phyloP scores from a whole-genome alignment of 2,888 invertebrate species.

The Rhingia rostrata region DNA sequence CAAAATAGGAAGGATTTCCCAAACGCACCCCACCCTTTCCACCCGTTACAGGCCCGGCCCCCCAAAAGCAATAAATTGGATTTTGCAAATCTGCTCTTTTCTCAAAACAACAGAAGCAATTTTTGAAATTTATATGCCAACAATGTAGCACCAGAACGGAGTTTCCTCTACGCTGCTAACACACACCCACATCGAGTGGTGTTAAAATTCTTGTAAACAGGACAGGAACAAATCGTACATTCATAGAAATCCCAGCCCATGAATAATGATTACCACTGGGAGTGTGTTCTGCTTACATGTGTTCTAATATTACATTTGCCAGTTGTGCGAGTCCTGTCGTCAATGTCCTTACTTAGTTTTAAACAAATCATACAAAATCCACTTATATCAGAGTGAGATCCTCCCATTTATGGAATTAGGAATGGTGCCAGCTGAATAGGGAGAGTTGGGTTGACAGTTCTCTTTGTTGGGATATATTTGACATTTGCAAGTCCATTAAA shows the following conservation, averaged over 20 bases:
- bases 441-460: slow-evolving; percentile 9
- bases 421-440: slow-evolving; percentile 53
- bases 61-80: slow-evolving; percentile 68
- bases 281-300: slow-evolving; percentile 67
- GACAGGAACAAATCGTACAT: slow-evolving; percentile 67
- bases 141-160: slow-evolving; percentile 46
- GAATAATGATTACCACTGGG: slow-evolving; percentile 74
- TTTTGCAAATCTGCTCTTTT: slow-evolving; percentile 61
- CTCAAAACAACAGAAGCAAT: slow-evolving; percentile 67
- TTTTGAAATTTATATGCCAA: slow-evolving; percentile 74
- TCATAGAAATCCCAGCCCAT: slow-evolving; percentile 74
- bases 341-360: slow-evolving; percentile 63
- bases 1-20: slow-evolving; percentile 37
- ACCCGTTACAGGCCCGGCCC: slow-evolving; percentile 7
- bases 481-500: slow-evolving; percentile 68
- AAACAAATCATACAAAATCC: slow-evolving; percentile 71
- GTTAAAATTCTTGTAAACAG: slow-evolving; percentile 71
- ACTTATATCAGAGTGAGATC: slow-evolving; percentile 67
- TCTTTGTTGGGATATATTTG: slow-evolving; percentile 21
- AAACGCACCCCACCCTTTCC: slow-evolving; percentile 20
- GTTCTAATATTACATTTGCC: slow-evolving; percentile 66
- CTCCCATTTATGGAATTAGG: slow-evolving; percentile 69
- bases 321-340: slow-evolving; percentile 8
- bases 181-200: slow-evolving; percentile 22
- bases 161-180: slow-evolving; percentile 10